phyloP scores from a whole-genome alignment of 1,140 invertebrate species.

The Drosophila ficusphila region DNA sequence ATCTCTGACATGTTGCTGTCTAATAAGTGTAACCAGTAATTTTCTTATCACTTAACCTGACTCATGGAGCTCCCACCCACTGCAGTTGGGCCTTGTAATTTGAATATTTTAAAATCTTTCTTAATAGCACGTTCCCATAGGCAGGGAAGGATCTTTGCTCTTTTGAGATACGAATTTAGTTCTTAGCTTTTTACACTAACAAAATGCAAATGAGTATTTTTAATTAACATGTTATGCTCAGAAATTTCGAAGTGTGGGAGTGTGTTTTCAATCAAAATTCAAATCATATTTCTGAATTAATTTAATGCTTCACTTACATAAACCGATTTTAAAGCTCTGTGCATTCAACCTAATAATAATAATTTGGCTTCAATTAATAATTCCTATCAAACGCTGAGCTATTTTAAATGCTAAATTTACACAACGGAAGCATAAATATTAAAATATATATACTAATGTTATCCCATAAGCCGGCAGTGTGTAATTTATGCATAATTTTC shows the following conservation, averaged over 20 bases:
- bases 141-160: too few relatives aligned
- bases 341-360: too few relatives aligned
- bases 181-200: too few relatives aligned
- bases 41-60: constrained; percentile 68
- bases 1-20: constrained; percentile 78
- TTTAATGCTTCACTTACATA: background rate
- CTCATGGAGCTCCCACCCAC: constrained; percentile 24
- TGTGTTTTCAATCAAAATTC: too few relatives aligned
- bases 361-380: background rate
- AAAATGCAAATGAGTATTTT: too few relatives aligned
- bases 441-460: constrained; percentile 14
- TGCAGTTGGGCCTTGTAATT: background rate
- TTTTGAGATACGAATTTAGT: too few relatives aligned
- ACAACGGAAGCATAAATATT: constrained; percentile 2
- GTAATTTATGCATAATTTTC: constrained; percentile 53
- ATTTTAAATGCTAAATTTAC: background rate
- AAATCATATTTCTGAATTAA: background rate
- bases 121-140: too few relatives aligned
- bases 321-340: too few relatives aligned
- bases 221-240: too few relatives aligned
- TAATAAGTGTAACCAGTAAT: constrained; percentile 81
- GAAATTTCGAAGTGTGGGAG: too few relatives aligned
- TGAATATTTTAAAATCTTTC: background rate
- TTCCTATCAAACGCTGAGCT: background rate
- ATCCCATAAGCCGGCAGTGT: constrained; percentile 11